Evolutionary conservation across 2,797 vertebrate species (phyloP), one percentile per base, ranked within the genome.

Genomic region (Coregonus suidteri): DNA sequence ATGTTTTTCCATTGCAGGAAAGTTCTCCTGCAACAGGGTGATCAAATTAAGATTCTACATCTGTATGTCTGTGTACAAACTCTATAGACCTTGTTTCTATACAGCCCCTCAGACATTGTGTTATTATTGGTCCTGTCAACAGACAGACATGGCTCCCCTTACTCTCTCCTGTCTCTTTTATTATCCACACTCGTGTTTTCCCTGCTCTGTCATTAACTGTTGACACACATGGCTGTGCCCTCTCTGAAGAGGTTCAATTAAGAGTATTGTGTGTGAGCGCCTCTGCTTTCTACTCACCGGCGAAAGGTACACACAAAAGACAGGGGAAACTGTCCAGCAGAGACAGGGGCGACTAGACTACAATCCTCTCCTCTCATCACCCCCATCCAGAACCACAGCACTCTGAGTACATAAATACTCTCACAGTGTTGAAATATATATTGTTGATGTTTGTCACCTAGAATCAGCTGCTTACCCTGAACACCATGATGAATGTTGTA

Each of bases 161-260:
- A 34, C 64, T 66, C 30, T 31, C 64, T 31, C 64, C 64, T 66
- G 30, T 14, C 25, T 5, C 13, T 65, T 25, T 31, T 66, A 66
- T 66, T 66, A 30, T 66, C 56, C 56, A 59, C 56, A 59, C 18
- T 56, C 9, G 18, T 11, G 11, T 18, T 66, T 6, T 31, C 13
- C 14, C 64, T 66, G 11, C 41, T 47, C 41, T 47, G 41, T 47
- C 41, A 47, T 47, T 66, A 30, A 66, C 25, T 4, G 4, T 30
- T 13, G 13, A 30, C 64, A 66, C 25, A 66, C 64, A 30, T 5
- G 9, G 13, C 25, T 30, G 25, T 11, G 13, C 64, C 25, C 64
- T 66, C 64, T 30, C 59, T 78, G 41, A 25, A 73, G 72, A 66
- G 62, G 65, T n/a, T n/a, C 69, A 30, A 31, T 66, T 66, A 66